A percentile compares a stretch with the other conserved stretches of the same genome.
These are phyloP conservation scores for Cyprinus carpio DNA, from an alignment of 2,113 vertebrate species.

Conservation along the genomic window DNA sequence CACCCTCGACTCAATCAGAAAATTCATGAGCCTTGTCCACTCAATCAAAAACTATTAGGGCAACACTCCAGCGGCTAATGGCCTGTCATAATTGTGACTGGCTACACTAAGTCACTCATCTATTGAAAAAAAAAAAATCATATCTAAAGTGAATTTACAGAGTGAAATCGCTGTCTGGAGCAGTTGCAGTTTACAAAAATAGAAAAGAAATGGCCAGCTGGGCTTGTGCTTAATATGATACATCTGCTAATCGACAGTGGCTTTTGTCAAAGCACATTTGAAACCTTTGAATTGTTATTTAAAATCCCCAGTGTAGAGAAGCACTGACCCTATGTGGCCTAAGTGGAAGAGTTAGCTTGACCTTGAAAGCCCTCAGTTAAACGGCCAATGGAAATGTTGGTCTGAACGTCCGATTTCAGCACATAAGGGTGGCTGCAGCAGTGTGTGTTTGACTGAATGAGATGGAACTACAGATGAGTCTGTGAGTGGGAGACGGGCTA, in stretches of 20 bases:
- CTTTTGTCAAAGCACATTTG: conserved; percentile 2
- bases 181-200: not conserved
- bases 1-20: conserved; percentile 49
- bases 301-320: not conserved
- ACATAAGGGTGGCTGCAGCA: not conserved
- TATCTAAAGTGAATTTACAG: conserved; percentile 23
- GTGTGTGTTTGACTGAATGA: conserved; percentile 27
- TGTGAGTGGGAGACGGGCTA: conserved; percentile 8
- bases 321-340: not conserved
- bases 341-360: conserved; percentile 22
- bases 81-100: conserved; percentile 52
- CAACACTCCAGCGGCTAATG: conserved; percentile 41
- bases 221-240: conserved; percentile 11
- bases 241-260: not conserved
- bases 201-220: conserved; percentile 4
- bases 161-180: not conserved
- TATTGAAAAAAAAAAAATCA: conserved; percentile 31
- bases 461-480: not conserved
- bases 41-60: conserved; percentile 50
- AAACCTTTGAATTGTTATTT: conserved; percentile 22
- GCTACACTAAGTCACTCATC: conserved; percentile 37
- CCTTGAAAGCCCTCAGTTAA: not conserved
- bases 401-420: conserved; percentile 30
- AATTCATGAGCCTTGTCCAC: conserved; percentile 60
- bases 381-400: conserved; percentile 2